Percentiles rank a stretch among this genome's conserved stretches.
These are phyloP conservation scores for Aphelenchoides fujianensis DNA, from an alignment of 1,140 invertebrate species.

Conservation along the genomic window DNA sequence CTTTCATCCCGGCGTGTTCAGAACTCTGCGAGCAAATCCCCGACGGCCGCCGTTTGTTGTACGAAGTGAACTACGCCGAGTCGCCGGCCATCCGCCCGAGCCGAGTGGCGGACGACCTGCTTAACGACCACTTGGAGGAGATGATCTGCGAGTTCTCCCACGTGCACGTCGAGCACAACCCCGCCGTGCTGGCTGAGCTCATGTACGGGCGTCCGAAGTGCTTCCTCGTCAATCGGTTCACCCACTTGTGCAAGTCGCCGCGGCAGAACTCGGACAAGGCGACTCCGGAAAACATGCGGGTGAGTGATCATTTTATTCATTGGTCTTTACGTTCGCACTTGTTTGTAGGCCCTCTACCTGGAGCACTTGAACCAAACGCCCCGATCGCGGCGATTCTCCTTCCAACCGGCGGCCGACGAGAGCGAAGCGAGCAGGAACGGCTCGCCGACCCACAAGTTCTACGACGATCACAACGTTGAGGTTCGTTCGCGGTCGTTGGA, in stretches of 20 bases:
- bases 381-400: background rate
- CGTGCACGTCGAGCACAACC: slow-evolving; percentile 12
- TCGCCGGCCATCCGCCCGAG: background rate
- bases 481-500: too few species aligned
- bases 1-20: background rate
- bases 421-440: background rate
- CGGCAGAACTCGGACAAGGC: background rate
- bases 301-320: too few species aligned
- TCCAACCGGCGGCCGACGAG: background rate
- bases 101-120: background rate
- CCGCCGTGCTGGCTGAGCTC: background rate
- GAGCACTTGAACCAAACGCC: background rate
- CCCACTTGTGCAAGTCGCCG: slow-evolving; percentile 5
- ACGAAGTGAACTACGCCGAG: background rate
- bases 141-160: slow-evolving; percentile 19
- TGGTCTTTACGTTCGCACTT: too few species aligned
- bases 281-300: background rate
- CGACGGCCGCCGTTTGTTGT: background rate
- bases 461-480: background rate
- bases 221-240: background rate
- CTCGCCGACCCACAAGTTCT: background rate
- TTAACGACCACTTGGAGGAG: slow-evolving; percentile 1
- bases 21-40: background rate
- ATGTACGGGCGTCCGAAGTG: background rate
- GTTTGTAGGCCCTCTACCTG: background rate